A percentile compares a stretch with the other conserved stretches of the same genome.
Conservation (phyloP, 2,113 vertebrate species). For the Panthera tigris region DNA sequence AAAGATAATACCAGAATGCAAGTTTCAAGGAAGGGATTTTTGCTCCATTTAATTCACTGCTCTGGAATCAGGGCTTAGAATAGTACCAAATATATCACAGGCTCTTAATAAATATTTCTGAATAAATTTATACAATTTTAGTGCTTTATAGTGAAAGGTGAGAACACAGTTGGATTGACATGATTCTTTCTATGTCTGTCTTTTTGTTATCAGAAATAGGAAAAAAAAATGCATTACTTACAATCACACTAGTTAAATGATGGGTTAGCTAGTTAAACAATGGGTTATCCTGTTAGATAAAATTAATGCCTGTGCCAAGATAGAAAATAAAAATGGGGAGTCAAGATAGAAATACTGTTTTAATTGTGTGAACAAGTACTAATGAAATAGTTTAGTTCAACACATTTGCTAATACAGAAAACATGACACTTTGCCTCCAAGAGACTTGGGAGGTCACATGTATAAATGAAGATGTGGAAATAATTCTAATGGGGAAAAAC, state of each 20-base stretch:
- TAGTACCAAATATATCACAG: neutral
- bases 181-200: neutral
- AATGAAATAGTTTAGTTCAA: neutral
- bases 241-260: neutral
- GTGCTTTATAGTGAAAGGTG: neutral
- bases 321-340: neutral
- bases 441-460: neutral
- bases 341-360: neutral
- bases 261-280: neutral
- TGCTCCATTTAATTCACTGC: neutral
- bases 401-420: neutral
- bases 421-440: neutral
- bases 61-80: neutral
- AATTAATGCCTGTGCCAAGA: neutral
- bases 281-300: neutral
- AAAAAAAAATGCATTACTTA: neutral
- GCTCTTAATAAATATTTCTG: neutral
- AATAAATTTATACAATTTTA: neutral
- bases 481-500: neutral
- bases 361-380: conserved; percentile 19
- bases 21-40: neutral
- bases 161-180: neutral
- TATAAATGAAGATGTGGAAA: neutral
- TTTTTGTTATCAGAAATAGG: neutral
- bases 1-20: neutral